phyloP scores from a whole-genome alignment of 2,888 invertebrate genomes.

The Eledona agricola region DNA sequence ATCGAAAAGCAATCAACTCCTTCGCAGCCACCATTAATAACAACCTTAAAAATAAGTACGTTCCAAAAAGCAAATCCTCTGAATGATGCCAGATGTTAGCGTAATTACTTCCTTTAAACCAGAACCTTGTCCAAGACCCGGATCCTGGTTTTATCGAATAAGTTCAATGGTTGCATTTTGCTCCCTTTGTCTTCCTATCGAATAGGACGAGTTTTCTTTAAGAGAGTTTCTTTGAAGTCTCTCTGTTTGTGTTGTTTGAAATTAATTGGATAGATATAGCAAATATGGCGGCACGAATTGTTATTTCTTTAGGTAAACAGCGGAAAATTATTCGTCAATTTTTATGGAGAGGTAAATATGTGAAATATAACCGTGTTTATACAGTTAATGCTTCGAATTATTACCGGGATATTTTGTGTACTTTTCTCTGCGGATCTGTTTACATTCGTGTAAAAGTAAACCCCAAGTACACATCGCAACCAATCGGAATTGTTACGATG shows the following conservation, averaged over 20 bases:
- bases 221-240: conserved; percentile 18
- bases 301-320: background rate
- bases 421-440: conserved; percentile 22
- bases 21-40: conserved; percentile 24
- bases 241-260: conserved; percentile 18
- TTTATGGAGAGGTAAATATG: conserved; percentile 4
- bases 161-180: conserved; percentile 43
- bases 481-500: too few species aligned
- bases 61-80: conserved; percentile 31
- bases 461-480: too few species aligned
- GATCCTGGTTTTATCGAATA: conserved; percentile 40
- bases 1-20: conserved; percentile 16
- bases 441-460: conserved; percentile 19
- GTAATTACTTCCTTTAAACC: conserved; percentile 43
- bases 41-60: conserved; percentile 18
- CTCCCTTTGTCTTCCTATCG: conserved; percentile 31
- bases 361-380: conserved; percentile 24
- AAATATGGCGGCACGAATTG: background rate
- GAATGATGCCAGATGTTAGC: conserved; percentile 41
- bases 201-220: conserved; percentile 15
- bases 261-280: conserved; percentile 23
- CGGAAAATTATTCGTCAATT: conserved; percentile 9
- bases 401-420: conserved; percentile 20
- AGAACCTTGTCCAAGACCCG: conserved; percentile 36
- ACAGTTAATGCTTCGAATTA: conserved; percentile 26